Evolutionary conservation across 2,113 vertebrate genomes (phyloP), one percentile per base, ranked within the genome.

Genomic region (Peucedramus taeniatus): DNA sequence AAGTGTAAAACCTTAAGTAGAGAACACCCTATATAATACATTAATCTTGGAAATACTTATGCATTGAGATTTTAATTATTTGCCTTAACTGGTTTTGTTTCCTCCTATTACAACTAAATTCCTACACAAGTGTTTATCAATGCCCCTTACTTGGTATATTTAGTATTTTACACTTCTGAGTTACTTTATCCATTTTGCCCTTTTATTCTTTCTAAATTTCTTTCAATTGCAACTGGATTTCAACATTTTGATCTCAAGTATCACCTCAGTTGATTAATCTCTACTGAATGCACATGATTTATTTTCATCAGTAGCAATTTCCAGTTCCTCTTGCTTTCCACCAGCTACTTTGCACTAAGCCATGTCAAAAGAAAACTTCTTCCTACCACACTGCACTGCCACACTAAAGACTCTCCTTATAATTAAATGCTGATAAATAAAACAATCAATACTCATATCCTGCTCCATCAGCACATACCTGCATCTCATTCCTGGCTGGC

Each of bases 381-480:
- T 85, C n/a, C n/a, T 12, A 45, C 6, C 5, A 18, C 19, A 24
- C 26, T 82, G 30, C 27, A 64, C 37, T 27, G 37, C 9, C 37
- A 51, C 13, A 27, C 13, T 33, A 20, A 54, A 59, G 61, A 63
- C 47, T 82, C 78, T 14, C 53, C 11, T 68, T 47, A 11, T 13
- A 51, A 50, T 54, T 59, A 42, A 74, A 64, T 47, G 40, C 1
- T 20, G 31, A 7, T 21, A 78, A 90, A 60, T 53, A 82, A 77
- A 81, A 24, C 16, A 82, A 89, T 10, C 18, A 78, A 39, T 28
- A 39, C 18, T 50, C 3, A 33, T 40, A 24, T 33, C 63, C 54
- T 39, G 44, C 8, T 88, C 21, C 77, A 82, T 30, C 84, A 87
- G 24, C 72, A 97, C 97, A 63, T 97, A 98, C 98, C 98, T 97